Percentiles rank a stretch among this genome's conserved stretches.
phyloP scores from a whole-genome alignment of 1,140 invertebrate genomes.

The Halesus radiatus region DNA sequence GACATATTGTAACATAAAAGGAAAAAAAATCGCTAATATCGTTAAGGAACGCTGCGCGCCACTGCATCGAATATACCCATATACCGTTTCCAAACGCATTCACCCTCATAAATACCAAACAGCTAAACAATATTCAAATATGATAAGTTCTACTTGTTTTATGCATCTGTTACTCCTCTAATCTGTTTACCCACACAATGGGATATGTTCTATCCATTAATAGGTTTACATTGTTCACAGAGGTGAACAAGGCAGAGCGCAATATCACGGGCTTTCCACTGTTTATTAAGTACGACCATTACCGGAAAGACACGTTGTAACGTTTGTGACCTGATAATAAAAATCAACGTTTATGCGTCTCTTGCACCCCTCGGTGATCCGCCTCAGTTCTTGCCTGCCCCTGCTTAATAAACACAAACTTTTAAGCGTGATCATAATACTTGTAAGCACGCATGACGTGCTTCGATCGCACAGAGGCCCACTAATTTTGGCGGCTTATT shows the following conservation, averaged over 20 bases:
- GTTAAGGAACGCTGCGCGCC: too few species aligned
- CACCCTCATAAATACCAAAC: neutral
- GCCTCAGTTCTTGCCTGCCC: neutral
- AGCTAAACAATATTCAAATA: slow-evolving; percentile 3
- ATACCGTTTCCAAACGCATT: neutral
- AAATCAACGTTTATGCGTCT: slow-evolving; percentile 5
- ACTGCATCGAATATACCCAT: too few species aligned
- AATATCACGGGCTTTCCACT: neutral
- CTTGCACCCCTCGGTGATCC: neutral
- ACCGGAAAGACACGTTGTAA: slow-evolving; percentile 8
- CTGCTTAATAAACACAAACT: neutral
- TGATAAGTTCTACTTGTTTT: neutral
- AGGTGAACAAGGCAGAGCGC: neutral
- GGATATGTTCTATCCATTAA: neutral
- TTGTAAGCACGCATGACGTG: slow-evolving; percentile 18
- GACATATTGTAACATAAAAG: too few species aligned
- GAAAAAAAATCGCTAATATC: too few species aligned
- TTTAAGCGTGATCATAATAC: neutral
- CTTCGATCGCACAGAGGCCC: neutral
- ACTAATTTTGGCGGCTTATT: slow-evolving; percentile 36
- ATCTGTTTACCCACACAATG: slow-evolving; percentile 6
- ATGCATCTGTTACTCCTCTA: slow-evolving; percentile 8
- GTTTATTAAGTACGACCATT: neutral
- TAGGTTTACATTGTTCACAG: slow-evolving; percentile 7
- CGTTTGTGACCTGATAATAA: slow-evolving; percentile 20